Evolutionary conservation across 2,113 vertebrate genomes (phyloP).

Genomic region (Pycnonotus jocosus): DNA sequence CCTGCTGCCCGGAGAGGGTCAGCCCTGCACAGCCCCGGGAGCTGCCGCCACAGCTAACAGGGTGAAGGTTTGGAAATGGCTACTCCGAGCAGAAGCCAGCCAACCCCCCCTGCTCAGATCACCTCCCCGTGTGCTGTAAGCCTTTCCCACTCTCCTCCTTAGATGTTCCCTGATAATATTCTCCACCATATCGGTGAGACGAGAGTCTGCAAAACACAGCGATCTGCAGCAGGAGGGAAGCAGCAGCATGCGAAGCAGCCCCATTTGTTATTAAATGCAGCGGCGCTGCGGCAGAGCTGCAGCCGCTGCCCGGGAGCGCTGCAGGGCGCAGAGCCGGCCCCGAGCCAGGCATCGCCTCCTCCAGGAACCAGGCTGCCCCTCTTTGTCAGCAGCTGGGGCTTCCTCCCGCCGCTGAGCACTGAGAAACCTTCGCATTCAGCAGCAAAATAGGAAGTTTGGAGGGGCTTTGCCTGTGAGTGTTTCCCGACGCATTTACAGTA

Average conservation of each 20-base stretch:
- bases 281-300: neutral
- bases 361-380: neutral
- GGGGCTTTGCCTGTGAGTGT: neutral
- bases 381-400: neutral
- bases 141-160: neutral
- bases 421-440: neutral
- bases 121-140: neutral
- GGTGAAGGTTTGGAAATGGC: neutral
- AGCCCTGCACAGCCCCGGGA: neutral
- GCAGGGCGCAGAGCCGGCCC: neutral
- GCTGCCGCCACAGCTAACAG: neutral
- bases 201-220: neutral
- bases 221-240: neutral
- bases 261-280: neutral
- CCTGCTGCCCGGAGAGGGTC: neutral
- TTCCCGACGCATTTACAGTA: neutral
- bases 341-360: neutral
- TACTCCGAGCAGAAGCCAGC: neutral
- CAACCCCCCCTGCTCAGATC: neutral
- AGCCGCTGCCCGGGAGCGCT: neutral
- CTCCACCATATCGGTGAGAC: neutral
- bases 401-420: fast-evolving
- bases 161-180: neutral
- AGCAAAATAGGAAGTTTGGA: neutral
- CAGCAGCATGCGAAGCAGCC: fast-evolving